Base-by-base conservation (phyloP, 92 coral and sea anemone genomes). In the Meandrina meandrites region DNA sequence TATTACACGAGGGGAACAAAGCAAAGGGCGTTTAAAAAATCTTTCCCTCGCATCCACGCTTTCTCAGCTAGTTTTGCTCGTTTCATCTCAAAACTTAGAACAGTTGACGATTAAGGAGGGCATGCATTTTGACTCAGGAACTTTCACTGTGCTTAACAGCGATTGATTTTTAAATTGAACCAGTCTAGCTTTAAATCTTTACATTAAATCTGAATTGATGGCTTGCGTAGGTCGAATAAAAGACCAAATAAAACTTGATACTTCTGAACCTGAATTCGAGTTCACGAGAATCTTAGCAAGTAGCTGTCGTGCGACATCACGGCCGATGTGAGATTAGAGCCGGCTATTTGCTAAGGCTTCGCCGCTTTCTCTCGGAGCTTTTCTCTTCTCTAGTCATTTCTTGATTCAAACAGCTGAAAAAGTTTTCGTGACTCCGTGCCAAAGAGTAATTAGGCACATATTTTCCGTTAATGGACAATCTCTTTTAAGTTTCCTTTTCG, bases 381-480 rank as follows among this genome's bases (percentile, higher is more conserved):
- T 34, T 34, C 28, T 30, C n/a, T 66, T 54, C 60, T 70, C 27
- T 12, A 35, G 69, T 47, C 17, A 30, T 12, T 18, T 56, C 27
- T 30, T 21, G 4, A n/a, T 40, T 45, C 40, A 64, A 64, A n/a
- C 35, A 81, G 27, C 58, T 66, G 58, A 81, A 21, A 50, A 5
- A 32, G 60, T 71, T 69, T 83, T 71, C 51, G 48, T 83, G 86
- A 83, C 51, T 70, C 79, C 79, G 79, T 81, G 85, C 62, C 77
- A 13, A 37, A 76, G 67, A 60, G 58, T 35, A 78, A 77, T 85
- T 76, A 85, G 66, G 7, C 30, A 3, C 54, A 24, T 15, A 74
- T 78, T 57, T 30, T 45, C 13, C 40, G 40, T 69, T 64, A 62
- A 85, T 76, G 88, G 83, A 62, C 37, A 68, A 30, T 68, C 62